These are phyloP conservation scores for Pachycephus smyrnensis DNA, from an alignment of 2,888 invertebrate species.

Conservation along the genomic window DNA sequence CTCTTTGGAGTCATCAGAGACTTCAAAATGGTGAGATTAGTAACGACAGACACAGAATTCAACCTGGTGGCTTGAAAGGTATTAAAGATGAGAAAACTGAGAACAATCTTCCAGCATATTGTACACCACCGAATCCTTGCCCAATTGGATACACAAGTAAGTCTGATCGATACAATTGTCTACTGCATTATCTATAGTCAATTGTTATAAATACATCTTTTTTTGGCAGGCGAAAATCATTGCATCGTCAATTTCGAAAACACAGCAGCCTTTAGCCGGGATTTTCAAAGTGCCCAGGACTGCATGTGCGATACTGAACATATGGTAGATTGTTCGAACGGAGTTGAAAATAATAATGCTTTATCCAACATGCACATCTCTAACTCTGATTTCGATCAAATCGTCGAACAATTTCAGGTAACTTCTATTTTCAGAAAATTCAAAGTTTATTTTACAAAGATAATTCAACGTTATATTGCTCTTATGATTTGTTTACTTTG, in stretches of 20 bases:
- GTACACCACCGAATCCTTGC: constrained; percentile 99
- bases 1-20: constrained; percentile 80
- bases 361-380: constrained; percentile 59
- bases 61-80: constrained; percentile 68
- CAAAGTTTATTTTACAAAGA: neutral
- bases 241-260: constrained; percentile 94
- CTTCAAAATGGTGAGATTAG: constrained; percentile 70
- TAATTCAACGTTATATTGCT: neutral
- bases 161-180: constrained; percentile 17
- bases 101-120: constrained; percentile 94
- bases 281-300: constrained; percentile 91
- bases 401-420: constrained; percentile 74
- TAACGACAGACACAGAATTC: constrained; percentile 62
- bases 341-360: constrained; percentile 61
- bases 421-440: constrained; percentile 13
- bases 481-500: neutral
- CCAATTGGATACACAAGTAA: constrained; percentile 91
- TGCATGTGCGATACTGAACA: constrained; percentile 99
- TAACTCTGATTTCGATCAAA: constrained; percentile 75
- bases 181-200: neutral
- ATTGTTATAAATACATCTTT: neutral
- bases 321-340: constrained; percentile 90
- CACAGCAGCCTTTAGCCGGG: constrained; percentile 93
- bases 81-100: constrained; percentile 88
- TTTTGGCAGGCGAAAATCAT: constrained; percentile 79